These are phyloP conservation scores for Drosophila tropicalis DNA, from an alignment of 1,140 invertebrate genomes.

Conservation along the genomic window DNA sequence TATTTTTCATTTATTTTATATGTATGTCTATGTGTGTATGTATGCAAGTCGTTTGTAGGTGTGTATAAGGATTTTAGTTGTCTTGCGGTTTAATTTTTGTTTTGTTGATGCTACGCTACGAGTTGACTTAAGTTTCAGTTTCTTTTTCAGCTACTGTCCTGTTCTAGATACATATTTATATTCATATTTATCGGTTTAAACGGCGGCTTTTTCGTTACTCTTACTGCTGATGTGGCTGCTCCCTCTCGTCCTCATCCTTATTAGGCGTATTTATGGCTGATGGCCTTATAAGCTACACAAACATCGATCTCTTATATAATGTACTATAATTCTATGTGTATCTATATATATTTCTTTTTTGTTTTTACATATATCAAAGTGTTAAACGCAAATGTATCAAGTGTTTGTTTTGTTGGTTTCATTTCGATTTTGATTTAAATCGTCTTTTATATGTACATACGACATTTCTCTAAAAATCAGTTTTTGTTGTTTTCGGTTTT, in stretches of 20 bases:
- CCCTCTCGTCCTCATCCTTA: conserved; percentile 11
- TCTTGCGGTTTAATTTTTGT: conserved; percentile 9
- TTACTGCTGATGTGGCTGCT: conserved; percentile 4
- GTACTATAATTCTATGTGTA: conserved; percentile 1
- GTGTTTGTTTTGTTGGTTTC: not conserved
- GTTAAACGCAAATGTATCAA: conserved; percentile 11
- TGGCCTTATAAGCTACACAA: conserved; percentile 9
- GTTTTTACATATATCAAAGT: conserved; percentile 8
- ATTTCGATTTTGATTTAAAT: conserved; percentile 4
- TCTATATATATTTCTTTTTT: not conserved
- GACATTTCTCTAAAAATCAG: conserved; percentile 1
- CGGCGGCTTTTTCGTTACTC: conserved; percentile 19
- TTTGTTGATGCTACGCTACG: conserved; percentile 42
- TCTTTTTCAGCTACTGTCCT: conserved; percentile 9
- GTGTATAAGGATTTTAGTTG: conserved; percentile 37
- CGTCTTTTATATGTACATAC: conserved; percentile 7
- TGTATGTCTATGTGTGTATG: conserved; percentile 24
- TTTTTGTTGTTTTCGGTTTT: not conserved
- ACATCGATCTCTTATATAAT: not conserved
- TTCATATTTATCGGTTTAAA: not conserved
- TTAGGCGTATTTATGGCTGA: conserved; percentile 51
- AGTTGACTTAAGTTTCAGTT: conserved; percentile 46
- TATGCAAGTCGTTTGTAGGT: conserved; percentile 11
- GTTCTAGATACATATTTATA: not conserved
- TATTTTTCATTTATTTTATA: conserved; percentile 27